phyloP scores from a whole-genome alignment of 1,140 invertebrate species.

The Cylas formicarius region DNA sequence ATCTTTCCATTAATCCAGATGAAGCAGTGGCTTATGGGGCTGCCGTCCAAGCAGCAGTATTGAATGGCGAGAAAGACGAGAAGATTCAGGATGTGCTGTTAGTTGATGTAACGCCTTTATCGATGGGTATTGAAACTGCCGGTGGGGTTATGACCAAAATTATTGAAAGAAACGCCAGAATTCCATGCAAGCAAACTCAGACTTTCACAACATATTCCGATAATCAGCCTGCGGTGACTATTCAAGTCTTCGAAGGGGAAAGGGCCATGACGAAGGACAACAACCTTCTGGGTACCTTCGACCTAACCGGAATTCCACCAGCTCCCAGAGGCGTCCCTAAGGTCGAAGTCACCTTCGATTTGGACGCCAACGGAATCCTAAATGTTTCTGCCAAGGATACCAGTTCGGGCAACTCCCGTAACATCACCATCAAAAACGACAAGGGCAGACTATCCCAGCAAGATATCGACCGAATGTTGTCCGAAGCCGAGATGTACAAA shows the following conservation, averaged over 20 bases:
- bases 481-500: constrained; percentile 56
- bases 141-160: constrained; percentile 61
- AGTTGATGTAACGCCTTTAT: constrained; percentile 50
- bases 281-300: constrained; percentile 69
- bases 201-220: constrained; percentile 60
- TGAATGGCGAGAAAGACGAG: constrained; percentile 40
- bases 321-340: constrained; percentile 55
- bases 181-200: constrained; percentile 57
- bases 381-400: constrained; percentile 54
- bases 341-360: constrained; percentile 63
- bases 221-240: constrained; percentile 61
- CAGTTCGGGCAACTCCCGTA: constrained; percentile 46
- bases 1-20: constrained; percentile 49
- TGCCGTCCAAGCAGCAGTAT: constrained; percentile 45
- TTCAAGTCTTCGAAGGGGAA: constrained; percentile 73
- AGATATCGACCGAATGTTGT: constrained; percentile 77
- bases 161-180: constrained; percentile 53
- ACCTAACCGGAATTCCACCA: constrained; percentile 56
- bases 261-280: constrained; percentile 71
- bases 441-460: constrained; percentile 72
- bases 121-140: constrained; percentile 54
- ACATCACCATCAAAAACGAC: constrained; percentile 81
- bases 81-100: constrained; percentile 48
- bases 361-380: constrained; percentile 65
- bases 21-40: constrained; percentile 48